A percentile compares a stretch with the other conserved stretches of the same genome.
These are phyloP conservation scores for Natator depressus DNA, from an alignment of 2,113 vertebrate genomes.

Conservation along the genomic window DNA sequence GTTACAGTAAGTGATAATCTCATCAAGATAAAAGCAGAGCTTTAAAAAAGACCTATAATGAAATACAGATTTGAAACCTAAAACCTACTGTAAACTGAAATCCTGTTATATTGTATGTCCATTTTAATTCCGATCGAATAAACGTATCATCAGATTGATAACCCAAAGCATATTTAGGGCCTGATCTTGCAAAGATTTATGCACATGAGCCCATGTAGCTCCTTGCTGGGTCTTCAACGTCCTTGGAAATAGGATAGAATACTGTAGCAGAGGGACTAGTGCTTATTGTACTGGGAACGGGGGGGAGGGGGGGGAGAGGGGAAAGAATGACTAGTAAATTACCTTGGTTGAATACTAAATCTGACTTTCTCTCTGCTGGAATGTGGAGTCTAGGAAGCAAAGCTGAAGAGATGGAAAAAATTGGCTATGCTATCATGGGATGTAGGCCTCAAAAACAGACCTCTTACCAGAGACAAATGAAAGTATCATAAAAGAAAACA, in stretches of 20 bases:
- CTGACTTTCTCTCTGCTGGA: not conserved
- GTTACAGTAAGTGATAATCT: not conserved
- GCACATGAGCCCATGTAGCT: not conserved
- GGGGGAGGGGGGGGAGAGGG: not conserved
- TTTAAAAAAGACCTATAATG: not conserved
- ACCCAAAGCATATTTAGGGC: not conserved
- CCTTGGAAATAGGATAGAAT: not conserved
- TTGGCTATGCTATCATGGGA: not conserved
- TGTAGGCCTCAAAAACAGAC: not conserved
- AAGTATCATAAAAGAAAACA: not conserved
- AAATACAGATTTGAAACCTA: slow-evolving; percentile 14
- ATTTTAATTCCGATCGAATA: not conserved
- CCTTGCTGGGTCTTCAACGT: not conserved
- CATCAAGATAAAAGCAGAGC: not conserved
- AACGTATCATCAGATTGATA: not conserved
- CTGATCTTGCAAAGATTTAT: not conserved
- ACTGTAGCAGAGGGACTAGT: not conserved
- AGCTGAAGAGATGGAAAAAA: not conserved
- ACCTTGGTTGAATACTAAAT: not conserved
- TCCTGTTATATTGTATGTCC: not conserved
- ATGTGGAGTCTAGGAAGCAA: not conserved
- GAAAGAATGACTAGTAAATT: not conserved
- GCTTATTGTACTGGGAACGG: not conserved
- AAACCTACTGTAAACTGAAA: not conserved
- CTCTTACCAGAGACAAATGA: not conserved